These are phyloP conservation scores for Ailuropoda melanoleuca DNA, from an alignment of 2,113 vertebrate genomes.

Conservation along the genomic window DNA sequence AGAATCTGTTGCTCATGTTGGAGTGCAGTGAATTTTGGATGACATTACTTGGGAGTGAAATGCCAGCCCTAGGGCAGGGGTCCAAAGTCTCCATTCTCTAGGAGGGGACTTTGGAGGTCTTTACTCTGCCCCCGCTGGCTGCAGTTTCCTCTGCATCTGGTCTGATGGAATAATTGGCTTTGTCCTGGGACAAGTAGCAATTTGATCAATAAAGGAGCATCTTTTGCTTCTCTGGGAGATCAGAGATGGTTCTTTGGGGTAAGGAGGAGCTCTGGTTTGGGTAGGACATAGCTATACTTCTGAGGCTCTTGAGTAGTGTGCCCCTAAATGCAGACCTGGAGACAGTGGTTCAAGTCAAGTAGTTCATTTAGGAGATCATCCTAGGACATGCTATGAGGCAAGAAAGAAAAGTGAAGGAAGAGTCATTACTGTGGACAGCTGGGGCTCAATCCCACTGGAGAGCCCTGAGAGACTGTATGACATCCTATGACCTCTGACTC, in stretches of 20 bases:
- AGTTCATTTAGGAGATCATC: neutral
- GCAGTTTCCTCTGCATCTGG: neutral
- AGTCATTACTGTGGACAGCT: neutral
- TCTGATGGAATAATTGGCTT: neutral
- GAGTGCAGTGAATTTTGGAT: neutral
- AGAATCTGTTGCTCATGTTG: neutral
- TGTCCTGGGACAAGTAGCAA: neutral
- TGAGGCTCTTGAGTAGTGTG: neutral
- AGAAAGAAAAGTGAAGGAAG: neutral
- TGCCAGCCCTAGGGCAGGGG: fast-evolving
- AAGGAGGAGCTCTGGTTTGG: neutral
- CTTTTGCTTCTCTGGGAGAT: neutral
- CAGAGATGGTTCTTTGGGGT: neutral
- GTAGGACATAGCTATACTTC: neutral
- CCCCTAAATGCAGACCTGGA: neutral
- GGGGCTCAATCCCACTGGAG: neutral
- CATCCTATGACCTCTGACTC: neutral
- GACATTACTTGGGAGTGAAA: neutral
- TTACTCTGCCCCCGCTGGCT: no score
- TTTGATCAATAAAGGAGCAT: neutral
- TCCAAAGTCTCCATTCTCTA: neutral
- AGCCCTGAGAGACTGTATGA: neutral
- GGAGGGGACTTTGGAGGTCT: neutral
- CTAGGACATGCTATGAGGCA: neutral
- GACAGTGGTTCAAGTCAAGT: neutral